phyloP scores from a whole-genome alignment of 2,113 vertebrate genomes.

The Vicugna pacos region DNA sequence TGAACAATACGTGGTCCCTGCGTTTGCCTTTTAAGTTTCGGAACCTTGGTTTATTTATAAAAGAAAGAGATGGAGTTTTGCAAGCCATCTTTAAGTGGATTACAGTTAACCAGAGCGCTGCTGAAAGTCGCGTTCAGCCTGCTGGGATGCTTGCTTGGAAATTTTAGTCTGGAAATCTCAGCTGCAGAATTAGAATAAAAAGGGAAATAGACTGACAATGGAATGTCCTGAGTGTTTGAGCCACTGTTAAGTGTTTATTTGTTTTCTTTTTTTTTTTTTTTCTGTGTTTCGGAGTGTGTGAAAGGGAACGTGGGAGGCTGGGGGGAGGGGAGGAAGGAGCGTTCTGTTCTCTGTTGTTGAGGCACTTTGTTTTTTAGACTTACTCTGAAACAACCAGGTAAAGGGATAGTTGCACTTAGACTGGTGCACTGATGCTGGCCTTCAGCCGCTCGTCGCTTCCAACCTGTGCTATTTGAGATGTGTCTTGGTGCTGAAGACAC shows the following conservation, averaged over 20 bases:
- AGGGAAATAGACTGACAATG: slow-evolving; percentile 71
- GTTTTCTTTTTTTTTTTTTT: slow-evolving; percentile 56
- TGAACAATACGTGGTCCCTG: slow-evolving; percentile 59
- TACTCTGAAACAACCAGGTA: slow-evolving; percentile 57
- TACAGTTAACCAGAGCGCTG: slow-evolving; percentile 85
- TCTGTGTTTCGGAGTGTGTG: slow-evolving; percentile 59
- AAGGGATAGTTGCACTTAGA: slow-evolving; percentile 78
- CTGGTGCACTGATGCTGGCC: slow-evolving; percentile 83
- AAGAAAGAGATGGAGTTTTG: slow-evolving; percentile 83
- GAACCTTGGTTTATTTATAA: slow-evolving; percentile 85
- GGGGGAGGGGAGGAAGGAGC: slow-evolving; percentile 30
- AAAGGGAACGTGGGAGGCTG: not conserved
- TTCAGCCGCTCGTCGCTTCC: slow-evolving; percentile 81
- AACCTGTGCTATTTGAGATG: slow-evolving; percentile 60
- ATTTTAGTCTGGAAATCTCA: slow-evolving; percentile 83
- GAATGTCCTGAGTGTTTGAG: slow-evolving; percentile 77
- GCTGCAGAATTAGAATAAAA: slow-evolving; percentile 80
- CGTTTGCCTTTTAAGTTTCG: slow-evolving; percentile 78
- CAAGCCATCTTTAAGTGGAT: slow-evolving; percentile 86
- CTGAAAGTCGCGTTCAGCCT: slow-evolving; percentile 78
- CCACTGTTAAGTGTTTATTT: slow-evolving; percentile 70
- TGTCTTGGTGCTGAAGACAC: slow-evolving; percentile 75
- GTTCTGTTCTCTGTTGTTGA: slow-evolving; percentile 75
- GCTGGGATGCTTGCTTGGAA: slow-evolving; percentile 79
- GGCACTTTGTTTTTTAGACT: slow-evolving; percentile 87